A percentile compares a stretch with the other conserved stretches of the same genome.
Conservation (phyloP, 2,797 vertebrate species). For the Astyanax mexicanus region DNA sequence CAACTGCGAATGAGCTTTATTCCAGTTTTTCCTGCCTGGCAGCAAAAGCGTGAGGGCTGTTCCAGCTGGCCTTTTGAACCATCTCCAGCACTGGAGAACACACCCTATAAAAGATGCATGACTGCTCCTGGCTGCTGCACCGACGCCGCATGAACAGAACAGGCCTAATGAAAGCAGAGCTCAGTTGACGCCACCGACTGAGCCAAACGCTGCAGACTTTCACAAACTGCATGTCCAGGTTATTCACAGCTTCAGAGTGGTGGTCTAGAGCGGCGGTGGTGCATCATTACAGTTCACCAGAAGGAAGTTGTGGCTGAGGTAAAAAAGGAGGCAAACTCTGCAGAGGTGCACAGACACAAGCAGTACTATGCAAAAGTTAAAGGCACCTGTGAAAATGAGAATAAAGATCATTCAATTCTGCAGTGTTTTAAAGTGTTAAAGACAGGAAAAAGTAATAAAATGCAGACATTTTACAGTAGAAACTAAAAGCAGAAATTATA, state of each 20-base stretch:
- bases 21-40: conserved; percentile 86
- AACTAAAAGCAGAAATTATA: too few relatives aligned
- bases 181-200: background rate
- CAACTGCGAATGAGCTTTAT: conserved; percentile 72
- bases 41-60: conserved; percentile 73
- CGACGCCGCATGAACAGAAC: background rate
- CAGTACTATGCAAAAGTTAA: too few relatives aligned
- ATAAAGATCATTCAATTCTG: too few relatives aligned
- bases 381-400: too few relatives aligned
- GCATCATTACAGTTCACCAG: background rate
- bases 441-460: too few relatives aligned
- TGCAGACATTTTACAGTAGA: too few relatives aligned
- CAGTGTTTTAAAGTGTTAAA: too few relatives aligned
- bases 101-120: conserved; percentile 50
- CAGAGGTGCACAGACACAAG: too few relatives aligned
- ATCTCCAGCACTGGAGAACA: conserved; percentile 44
- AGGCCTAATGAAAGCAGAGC: background rate
- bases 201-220: background rate
- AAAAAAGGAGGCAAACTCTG: too few relatives aligned
- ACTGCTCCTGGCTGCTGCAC: conserved; percentile 30
- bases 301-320: background rate
- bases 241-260: background rate
- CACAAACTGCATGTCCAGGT: background rate
- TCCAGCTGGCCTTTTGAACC: conserved; percentile 72
- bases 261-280: background rate